Base-by-base conservation (phyloP, 1,140 invertebrate species). In the Procambarus clarkii region DNA sequence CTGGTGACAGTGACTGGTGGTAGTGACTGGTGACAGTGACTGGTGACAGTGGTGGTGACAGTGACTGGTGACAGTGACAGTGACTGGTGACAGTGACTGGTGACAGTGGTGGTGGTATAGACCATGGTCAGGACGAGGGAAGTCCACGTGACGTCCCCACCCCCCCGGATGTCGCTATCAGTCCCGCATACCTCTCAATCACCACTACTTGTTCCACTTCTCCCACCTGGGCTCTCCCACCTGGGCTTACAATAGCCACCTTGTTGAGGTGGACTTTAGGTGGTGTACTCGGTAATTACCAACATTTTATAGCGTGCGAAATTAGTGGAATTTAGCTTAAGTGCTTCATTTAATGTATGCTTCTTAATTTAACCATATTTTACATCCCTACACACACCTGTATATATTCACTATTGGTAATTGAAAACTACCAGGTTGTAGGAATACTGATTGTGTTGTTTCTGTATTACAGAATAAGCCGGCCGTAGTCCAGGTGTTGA, bases 151-250 rank as follows among this genome's bases (percentile, higher is more conserved):
- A 82, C 2, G 9, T 21, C 8, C 21, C 80, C 80, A 82, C 80
- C n/a, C 60, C 11, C 34, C 15, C 81, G 81, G 81, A 83, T 60
- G 81, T 45, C 34, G 34, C 34, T 45, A 83, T 83, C 81, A 83
- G 58, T 60, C 45, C 24, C 24, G 69, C 81, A 83, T 83, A 69
- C 81, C 81, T 69, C 81, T 45, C 60, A 83, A 83, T 83, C 60
- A 83, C 24, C 81, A 21, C 69, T 24, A 83, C 81, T 83, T 83
- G 69, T 18, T 58, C 54, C 81, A 34, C 58, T 9, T 7, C 80
- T 3, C 5, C 80, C 80, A 82, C 80, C 80, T 82, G 80, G 11
- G 8, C 8, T 13, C 44, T n/a, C 46, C 48, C 79, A 48, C n/a
- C 79, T 15, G n/a, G 18, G 2, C n/a, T 45, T 5, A 48, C 0